Percentiles rank a stretch among this genome's conserved stretches.
Evolutionary conservation across 1,140 invertebrate species (phyloP).

Genomic region (Acromyrmex charruanus): DNA sequence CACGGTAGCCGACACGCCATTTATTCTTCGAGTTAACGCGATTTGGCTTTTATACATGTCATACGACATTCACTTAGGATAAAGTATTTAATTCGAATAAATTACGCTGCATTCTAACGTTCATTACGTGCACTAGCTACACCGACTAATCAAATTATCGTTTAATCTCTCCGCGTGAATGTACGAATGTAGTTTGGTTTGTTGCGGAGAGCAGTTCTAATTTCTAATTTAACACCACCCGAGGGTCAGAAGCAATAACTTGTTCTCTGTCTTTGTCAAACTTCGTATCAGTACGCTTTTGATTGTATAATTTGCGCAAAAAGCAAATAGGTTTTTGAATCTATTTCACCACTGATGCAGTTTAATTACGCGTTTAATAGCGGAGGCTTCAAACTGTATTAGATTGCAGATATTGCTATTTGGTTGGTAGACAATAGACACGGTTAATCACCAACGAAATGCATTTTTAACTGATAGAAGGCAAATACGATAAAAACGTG

Average conservation of each 20-base stretch:
- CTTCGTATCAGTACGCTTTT: slow-evolving; percentile 1
- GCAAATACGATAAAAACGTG: slow-evolving; percentile 65
- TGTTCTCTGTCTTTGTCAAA: background rate
- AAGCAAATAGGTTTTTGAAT: slow-evolving; percentile 47
- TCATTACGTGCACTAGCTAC: background rate
- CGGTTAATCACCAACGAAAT: slow-evolving; percentile 36
- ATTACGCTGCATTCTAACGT: background rate
- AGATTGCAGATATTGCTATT: slow-evolving; percentile 33
- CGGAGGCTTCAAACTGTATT: background rate
- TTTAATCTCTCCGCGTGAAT: slow-evolving; percentile 3
- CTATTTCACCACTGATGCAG: background rate
- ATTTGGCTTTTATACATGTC: background rate
- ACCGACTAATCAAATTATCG: slow-evolving; percentile 31
- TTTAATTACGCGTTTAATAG: slow-evolving; percentile 51
- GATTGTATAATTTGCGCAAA: background rate
- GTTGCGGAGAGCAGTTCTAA: slow-evolving; percentile 20
- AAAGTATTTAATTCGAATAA: slow-evolving; percentile 29
- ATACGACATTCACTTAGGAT: slow-evolving; percentile 21
- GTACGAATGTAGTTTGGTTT: slow-evolving; percentile 4
- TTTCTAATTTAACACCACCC: slow-evolving; percentile 17
- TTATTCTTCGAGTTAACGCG: slow-evolving; percentile 14
- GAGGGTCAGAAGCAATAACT: background rate
- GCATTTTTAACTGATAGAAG: slow-evolving; percentile 40
- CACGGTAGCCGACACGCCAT: background rate
- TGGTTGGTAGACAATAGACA: background rate